Base-by-base conservation (phyloP, 1,140 invertebrate species). In the Brachionus rotundiformis region DNA sequence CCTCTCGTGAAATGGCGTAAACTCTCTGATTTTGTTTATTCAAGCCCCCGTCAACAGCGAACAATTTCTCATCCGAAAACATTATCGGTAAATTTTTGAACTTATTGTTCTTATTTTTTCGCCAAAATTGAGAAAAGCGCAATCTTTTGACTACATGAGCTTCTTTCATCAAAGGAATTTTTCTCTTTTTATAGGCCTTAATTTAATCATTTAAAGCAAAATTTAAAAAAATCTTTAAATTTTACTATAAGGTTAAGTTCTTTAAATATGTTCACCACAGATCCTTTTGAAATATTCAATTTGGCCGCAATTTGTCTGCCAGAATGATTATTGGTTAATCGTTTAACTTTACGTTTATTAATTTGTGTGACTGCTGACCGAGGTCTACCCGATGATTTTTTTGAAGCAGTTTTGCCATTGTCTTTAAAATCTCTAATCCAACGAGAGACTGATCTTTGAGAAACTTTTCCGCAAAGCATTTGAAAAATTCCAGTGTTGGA, bases 181-280 rank as follows among this genome's bases (percentile, higher is more conserved):
- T 49, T 49, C 47, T 49, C n/a, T 49, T 49, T 49, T 49, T 49
- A 49, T 16, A 49, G 0, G 47, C 47, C 47, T 49, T 19, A 49
- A 49, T 19, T 49, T 29, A 29, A 63, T 63, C 23, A 61, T 63
- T 63, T 29, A 29, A 29, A 63, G 13, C 1, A 29, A 63, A 29
- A 11, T 63, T 63, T 29, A 29, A 63, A 63, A 29, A 63, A 63
- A 63, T 13, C 1, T 63, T 63, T 63, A 1, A 63, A 63, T 29
- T 29, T 29, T 63, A 27, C 59, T 63, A n/a, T 63, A 3, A 63
- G 59, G 29, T 63, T 63, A 11, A 63, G 59, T 63, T 63, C 59
- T 63, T 63, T 27, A 63, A 63, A 63, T 2, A 29, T 63, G 13
- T 63, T 63, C 13, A 63, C 25, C 2, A 61, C 27, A 61, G 59